Percentiles rank a stretch among this genome's conserved stretches.
Evolutionary conservation across 2,888 invertebrate genomes (phyloP).

Genomic region (Sminthurides aquaticus): DNA sequence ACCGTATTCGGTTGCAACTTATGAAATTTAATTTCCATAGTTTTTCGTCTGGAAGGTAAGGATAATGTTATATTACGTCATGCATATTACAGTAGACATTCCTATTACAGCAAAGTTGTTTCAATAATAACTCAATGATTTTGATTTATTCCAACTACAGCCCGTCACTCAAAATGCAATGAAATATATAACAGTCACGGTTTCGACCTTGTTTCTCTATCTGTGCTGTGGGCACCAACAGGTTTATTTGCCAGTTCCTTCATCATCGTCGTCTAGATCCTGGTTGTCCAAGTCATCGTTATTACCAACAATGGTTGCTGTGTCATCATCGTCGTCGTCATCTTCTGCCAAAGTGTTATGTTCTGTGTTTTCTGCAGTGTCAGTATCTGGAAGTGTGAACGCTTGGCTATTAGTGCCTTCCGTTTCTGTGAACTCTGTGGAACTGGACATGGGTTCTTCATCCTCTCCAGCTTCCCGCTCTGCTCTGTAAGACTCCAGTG

Average conservation of each 20-base stretch:
- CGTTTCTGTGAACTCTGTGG: conserved; percentile 17
- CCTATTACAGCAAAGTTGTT: no score
- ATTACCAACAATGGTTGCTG: background rate
- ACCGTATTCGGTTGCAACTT: no score
- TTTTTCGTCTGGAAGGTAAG: background rate
- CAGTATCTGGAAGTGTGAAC: conserved; percentile 19
- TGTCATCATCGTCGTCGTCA: conserved; percentile 12
- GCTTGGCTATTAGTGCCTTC: conserved; percentile 6
- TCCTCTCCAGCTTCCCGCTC: background rate
- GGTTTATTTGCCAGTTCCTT: no score
- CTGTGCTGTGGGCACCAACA: no score
- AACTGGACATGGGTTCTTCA: conserved; percentile 7
- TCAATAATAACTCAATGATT: no score
- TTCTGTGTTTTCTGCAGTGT: background rate
- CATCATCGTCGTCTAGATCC: background rate
- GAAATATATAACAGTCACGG: no score
- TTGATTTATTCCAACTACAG: no score
- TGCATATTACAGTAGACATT: no score
- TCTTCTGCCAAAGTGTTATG: conserved; percentile 15
- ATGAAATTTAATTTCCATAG: background rate
- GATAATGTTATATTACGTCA: no score
- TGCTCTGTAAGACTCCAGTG: background rate
- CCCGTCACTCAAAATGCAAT: no score
- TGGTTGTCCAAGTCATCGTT: background rate
- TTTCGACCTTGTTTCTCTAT: no score